Percentiles rank a stretch among this genome's conserved stretches.
Conservation (phyloP, 2,113 vertebrate genomes). For the Oreochromis niloticus region DNA sequence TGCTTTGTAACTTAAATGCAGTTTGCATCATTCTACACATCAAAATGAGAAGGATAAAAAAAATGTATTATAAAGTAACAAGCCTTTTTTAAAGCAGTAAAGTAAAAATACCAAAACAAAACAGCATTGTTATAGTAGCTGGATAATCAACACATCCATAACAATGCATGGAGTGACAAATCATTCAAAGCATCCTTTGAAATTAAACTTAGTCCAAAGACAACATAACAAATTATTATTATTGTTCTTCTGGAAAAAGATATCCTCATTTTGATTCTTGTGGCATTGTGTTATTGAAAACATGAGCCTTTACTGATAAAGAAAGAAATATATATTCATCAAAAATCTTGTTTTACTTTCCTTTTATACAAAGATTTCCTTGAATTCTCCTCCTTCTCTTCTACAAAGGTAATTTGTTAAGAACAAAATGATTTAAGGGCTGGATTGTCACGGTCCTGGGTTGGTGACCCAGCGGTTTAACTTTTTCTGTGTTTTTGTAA, state of each 20-base stretch:
- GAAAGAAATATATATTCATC: not conserved
- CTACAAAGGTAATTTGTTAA: not conserved
- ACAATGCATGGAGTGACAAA: not conserved
- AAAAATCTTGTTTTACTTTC: not conserved
- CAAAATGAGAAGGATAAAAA: not conserved
- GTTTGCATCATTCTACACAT: not conserved
- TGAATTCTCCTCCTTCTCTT: not conserved
- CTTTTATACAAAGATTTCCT: not conserved
- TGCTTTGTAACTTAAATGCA: not conserved
- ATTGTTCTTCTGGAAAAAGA: rapidly evolving
- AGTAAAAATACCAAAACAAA: not conserved
- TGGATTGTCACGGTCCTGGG: not conserved
- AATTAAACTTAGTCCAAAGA: not conserved
- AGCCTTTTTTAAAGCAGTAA: not conserved
- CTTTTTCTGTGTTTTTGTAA: not conserved
- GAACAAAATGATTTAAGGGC: not conserved
- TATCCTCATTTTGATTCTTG: not conserved
- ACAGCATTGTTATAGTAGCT: not conserved
- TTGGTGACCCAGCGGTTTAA: not conserved
- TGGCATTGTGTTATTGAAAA: not conserved
- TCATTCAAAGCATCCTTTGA: not conserved
- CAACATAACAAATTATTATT: not conserved
- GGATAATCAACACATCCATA: not conserved
- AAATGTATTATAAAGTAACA: rapidly evolving
- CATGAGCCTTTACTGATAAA: not conserved